Conservation (phyloP, 2,113 vertebrate species). For the Nothocercus julius region DNA sequence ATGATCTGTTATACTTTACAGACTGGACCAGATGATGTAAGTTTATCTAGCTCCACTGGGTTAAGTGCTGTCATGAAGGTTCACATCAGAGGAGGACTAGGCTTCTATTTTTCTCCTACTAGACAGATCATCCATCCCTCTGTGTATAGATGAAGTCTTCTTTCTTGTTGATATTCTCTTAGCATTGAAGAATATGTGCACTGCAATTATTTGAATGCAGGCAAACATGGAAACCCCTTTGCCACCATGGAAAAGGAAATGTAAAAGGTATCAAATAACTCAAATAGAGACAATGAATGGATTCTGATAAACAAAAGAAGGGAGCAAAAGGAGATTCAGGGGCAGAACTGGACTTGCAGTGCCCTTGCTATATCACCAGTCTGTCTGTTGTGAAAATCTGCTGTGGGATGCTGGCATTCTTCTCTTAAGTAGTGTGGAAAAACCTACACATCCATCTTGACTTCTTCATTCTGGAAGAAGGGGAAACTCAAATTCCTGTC, state of each 20-base stretch:
- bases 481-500: not conserved
- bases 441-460: not conserved
- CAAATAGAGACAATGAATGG: not conserved
- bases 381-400: not conserved
- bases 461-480: not conserved
- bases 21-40: not conserved
- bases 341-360: not conserved
- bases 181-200: not conserved
- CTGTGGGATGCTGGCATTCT: not conserved
- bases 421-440: not conserved
- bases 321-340: not conserved
- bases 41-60: not conserved
- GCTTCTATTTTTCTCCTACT: not conserved
- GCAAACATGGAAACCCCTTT: fast-evolving
- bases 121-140: not conserved
- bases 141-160: not conserved
- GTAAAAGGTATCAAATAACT: not conserved
- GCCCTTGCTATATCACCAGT: not conserved
- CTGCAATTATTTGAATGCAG: not conserved
- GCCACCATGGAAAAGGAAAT: not conserved
- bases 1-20: not conserved
- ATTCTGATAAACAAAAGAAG: not conserved
- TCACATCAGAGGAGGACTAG: not conserved
- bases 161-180: not conserved
- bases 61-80: not conserved